Conservation (phyloP, 2,113 vertebrate genomes). For the Archocentrus centrarchus region DNA sequence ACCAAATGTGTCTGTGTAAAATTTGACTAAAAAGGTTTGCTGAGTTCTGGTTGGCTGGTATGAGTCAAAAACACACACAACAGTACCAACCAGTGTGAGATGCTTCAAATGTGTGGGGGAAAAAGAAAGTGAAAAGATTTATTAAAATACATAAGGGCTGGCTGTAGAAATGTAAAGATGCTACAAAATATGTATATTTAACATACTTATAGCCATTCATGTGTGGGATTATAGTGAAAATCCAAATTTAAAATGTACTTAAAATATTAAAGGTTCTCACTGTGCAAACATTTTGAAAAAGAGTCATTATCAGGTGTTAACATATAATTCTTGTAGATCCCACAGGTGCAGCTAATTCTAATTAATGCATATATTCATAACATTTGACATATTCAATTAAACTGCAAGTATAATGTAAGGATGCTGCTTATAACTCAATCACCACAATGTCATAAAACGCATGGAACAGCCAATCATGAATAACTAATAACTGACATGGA, state of each 20-base stretch:
- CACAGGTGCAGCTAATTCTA: background rate
- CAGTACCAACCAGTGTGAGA: background rate
- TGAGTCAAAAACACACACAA: too few species aligned
- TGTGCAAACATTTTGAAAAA: background rate
- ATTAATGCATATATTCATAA: background rate
- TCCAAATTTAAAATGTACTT: background rate
- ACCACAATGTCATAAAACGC: background rate
- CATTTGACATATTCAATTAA: background rate
- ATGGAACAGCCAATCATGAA: background rate
- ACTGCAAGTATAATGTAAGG: background rate
- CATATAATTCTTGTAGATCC: rapidly evolving
- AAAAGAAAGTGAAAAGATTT: background rate
- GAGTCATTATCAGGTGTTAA: background rate
- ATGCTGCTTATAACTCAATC: background rate
- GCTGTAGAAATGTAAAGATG: background rate
- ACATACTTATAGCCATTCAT: background rate
- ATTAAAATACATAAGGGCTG: background rate
- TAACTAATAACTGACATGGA: background rate
- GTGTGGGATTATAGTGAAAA: rapidly evolving
- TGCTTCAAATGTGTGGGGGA: background rate
- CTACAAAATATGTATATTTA: background rate
- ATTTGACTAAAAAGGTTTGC: too few species aligned
- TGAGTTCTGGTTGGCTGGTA: too few species aligned
- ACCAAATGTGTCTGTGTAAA: too few species aligned
- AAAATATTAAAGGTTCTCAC: rapidly evolving